These are phyloP conservation scores for Phymanthus crucifer DNA, from an alignment of 92 coral and sea anemone species.

Conservation along the genomic window DNA sequence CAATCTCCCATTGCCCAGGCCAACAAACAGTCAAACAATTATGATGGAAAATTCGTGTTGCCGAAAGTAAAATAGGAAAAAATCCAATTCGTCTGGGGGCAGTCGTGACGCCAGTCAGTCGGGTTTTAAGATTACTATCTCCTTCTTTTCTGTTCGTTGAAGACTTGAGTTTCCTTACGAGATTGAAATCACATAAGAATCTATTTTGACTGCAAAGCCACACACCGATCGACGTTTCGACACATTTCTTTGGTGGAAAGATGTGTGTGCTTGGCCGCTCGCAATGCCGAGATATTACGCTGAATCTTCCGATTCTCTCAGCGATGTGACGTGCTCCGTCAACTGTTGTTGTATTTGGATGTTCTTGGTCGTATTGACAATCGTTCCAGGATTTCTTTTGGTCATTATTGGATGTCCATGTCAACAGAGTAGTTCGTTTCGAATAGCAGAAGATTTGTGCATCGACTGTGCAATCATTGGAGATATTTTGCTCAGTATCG, in stretches of 20 bases:
- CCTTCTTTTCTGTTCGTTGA: slow-evolving; percentile 12
- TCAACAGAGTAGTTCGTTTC: not conserved
- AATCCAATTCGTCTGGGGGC: slow-evolving; percentile 29
- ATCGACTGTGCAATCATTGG: slow-evolving; percentile 56
- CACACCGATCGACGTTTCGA: not conserved
- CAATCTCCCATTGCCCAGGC: slow-evolving; percentile 13
- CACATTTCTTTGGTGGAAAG: slow-evolving; percentile 15
- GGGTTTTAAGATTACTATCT: slow-evolving; percentile 36
- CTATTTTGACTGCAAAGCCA: not conserved
- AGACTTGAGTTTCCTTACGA: slow-evolving; percentile 29
- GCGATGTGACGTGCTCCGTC: slow-evolving; percentile 43
- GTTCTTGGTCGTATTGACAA: slow-evolving; percentile 40
- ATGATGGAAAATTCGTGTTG: slow-evolving; percentile 11
- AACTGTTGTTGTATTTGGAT: slow-evolving; percentile 52
- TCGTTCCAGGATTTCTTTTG: slow-evolving; percentile 44
- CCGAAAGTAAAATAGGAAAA: slow-evolving; percentile 14
- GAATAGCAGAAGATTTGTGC: slow-evolving; percentile 29
- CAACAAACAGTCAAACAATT: slow-evolving; percentile 7
- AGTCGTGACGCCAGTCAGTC: slow-evolving; percentile 43
- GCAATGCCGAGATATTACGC: slow-evolving; percentile 46
- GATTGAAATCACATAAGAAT: slow-evolving; percentile 18
- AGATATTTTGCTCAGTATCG: slow-evolving; percentile 41
- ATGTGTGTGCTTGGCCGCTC: not conserved
- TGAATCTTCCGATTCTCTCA: slow-evolving; percentile 29
- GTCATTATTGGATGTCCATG: slow-evolving; percentile 52